Base-by-base conservation (phyloP, 2,797 vertebrate species). In the Furcifer pardalis region DNA sequence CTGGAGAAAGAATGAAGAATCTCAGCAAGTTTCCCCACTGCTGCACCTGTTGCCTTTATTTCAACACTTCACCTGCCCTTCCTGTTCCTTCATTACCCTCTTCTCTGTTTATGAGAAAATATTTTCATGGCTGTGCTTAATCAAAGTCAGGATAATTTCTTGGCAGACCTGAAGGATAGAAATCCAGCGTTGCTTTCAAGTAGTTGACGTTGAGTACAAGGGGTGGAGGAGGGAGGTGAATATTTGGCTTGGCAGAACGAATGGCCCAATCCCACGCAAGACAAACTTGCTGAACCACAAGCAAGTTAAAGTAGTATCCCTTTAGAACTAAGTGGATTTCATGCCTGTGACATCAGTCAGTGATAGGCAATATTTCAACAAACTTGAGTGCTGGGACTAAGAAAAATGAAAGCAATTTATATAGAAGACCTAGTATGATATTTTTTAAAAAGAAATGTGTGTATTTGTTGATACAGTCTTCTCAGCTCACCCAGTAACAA, bases 131-230 rank as follows among this genome's bases (percentile, higher is more conserved):
- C 86, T 74, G 71, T 89, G 72, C 71, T 63, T 27, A 77, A 83
- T 75, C 87, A 89, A 86, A 92, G 68, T n/a, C 27, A 73, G 82
- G 79, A 86, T 87, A 82, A 83, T 89, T 86, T 83, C 87, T 90
- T 92, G 87, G 88, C 86, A 89, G 78, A 88, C 83, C 87, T 90
- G 90, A 93, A 93, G 92, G 40, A 40, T n/a, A 86, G 92, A 86
- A 49, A 0, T 74, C 62, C 86, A 84, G 85, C 77, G 69, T 72
- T 91, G 87, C 88, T 84, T 87, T 77, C n/a, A 77, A 60, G n/a
- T 15, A 46, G 32, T 86, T n/a, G 32, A 46, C 46, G 74, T 42
- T 62, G n/a, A 49, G 17, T 6, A 23, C 27, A 32, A 46, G 27
- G 56, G 37, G 37, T 19, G 40, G 30, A n/a, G 49, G 65, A n/a